Base-by-base conservation (phyloP, 2,113 vertebrate species). In the Albula goreensis region DNA sequence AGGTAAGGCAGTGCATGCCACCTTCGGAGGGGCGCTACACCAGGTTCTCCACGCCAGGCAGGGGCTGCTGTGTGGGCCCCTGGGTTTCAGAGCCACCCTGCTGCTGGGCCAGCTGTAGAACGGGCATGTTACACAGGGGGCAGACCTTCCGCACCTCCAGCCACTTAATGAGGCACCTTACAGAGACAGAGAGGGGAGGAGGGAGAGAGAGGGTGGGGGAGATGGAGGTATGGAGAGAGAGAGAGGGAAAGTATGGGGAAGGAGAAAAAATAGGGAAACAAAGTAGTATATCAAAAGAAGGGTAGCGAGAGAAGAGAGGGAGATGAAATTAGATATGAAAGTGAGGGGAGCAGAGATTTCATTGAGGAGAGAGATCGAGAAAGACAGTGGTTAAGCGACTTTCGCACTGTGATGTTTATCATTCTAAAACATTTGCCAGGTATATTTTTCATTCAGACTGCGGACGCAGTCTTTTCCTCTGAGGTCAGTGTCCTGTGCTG, bases 81-180 rank as follows among this genome's bases (percentile, higher is more conserved):
- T 93, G 93, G 0, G 92, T 74, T 31, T 97, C 97, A 12, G 95
- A 93, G 89, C 94, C 95, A 89, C 96, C 93, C 48, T 98, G 98
- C 90, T 99, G 93, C 92, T 99, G 97, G 0, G 97, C 98, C 87
- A 99, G 93, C 94, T 99, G 98, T 82, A 99, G 92, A 86, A 99
- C 98, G 0, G 98, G 97, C 96, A 98, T 99, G 95, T 99, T 99
- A 95, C 98, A 99, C 63, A 99, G 94, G 0, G 98, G 98, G 87
- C 98, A 99, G 79, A 99, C 98, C 92, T 99, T 99, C 82, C 98
- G 97, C 91, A 99, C 98, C 94, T 99, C 98, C 96, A 99, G 91
- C 98, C 98, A 99, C 89, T 99, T 99, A 92, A 99, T 99, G 95
- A 99, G 98, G 96, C 98, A 99, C 97, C 98, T 99, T 93, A 0